Base-by-base conservation (phyloP, 1,140 invertebrate genomes). In the Anastatus disparis region DNA sequence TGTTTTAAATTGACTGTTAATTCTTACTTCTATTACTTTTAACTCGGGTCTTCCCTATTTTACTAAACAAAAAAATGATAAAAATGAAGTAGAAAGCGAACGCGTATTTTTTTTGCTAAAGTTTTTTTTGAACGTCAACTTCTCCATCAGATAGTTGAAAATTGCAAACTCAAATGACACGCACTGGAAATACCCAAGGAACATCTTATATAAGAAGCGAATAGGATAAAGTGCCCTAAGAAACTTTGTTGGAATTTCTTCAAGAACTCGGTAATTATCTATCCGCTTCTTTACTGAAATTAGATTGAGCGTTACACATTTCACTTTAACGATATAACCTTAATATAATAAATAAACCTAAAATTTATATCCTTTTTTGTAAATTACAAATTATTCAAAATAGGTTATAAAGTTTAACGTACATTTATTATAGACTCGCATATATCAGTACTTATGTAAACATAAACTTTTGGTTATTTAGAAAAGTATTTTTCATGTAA, bases 201-300 rank as follows among this genome's bases (percentile, higher is more conserved):
- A 50, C 7, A 9, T 20, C n/a, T 35, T 6, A 35, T 4, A 3
- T 4, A 27, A 31, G 27, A 58, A 31, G 17, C 35, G 35, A 58
- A 58, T n/a, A 35, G 55, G 59, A 63, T 52, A 35, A 63, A 63
- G 46, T 63, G 29, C 44, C 27, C n/a, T n/a, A 17, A 2, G 35
- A 31, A 63, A 63, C 61, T 63, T 63, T 50, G 29, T 24, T 29
- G 46, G 61, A 63, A 63, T 63, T 63, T 63, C 10, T 26, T n/a
- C 7, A 27, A 52, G 27, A 63, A 50, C 61, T 63, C 46, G 61
- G n/a, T 63, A 63, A 63, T 63, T 63, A 63, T 63, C 59, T 50
- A n/a, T 59, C 61, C 26, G 10, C 46, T 63, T 38, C 44, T 48
- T 50, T 13, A 26, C 40, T 24, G 13, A 52, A 63, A 63, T 63